Evolutionary conservation across 2,888 invertebrate genomes (phyloP), one percentile per base, ranked within the genome.

Genomic region (Chrysomela aeneicollis): DNA sequence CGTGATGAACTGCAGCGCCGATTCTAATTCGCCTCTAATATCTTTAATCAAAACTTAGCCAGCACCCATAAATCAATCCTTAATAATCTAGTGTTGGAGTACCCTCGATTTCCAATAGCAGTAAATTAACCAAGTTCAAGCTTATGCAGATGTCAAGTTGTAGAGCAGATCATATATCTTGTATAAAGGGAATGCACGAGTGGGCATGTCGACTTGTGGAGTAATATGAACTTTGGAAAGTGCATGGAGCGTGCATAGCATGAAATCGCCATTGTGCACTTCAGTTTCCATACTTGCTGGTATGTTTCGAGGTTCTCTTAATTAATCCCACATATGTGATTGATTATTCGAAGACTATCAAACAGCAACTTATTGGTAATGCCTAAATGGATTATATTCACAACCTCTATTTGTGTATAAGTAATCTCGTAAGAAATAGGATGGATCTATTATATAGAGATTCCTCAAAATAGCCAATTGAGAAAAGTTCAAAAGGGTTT

Each of bases 91-190:
- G 59, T 63, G 66, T 63, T 19, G 57, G 57, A 66, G 66, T 66
- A 63, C 66, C 63, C 63, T 60, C 57, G 66, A 66, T 57, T 63
- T 35, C 66, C 61, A 66, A 63, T 66, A 42, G 66, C 57, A 63
- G 52, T 66, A 66, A 63, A 66, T 66, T 63, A 66, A 63, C 66
- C 54, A 66, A 66, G 66, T 63, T 66, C 63, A 57, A 63, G 63
- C 52, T 47, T 60, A 66, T 63, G 59, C 59, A 60, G 60, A 66
- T 63, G 66, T 66, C 66, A 50, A 60, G 59, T 59, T 54, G 51
- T 37, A 51, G 47, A 60, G 51, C 57, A 57, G 60, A 57, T 55
- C 63, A 57, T 57, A 63, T 63, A 54, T 59, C 55, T 47, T 21
- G 35, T 32, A 26, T 59, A 52, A 37, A 57, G 51, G 50, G 59